Percentiles rank a stretch among this genome's conserved stretches.
Conservation (phyloP, 2,113 vertebrate genomes). For the Trochalopteron elliotii region DNA sequence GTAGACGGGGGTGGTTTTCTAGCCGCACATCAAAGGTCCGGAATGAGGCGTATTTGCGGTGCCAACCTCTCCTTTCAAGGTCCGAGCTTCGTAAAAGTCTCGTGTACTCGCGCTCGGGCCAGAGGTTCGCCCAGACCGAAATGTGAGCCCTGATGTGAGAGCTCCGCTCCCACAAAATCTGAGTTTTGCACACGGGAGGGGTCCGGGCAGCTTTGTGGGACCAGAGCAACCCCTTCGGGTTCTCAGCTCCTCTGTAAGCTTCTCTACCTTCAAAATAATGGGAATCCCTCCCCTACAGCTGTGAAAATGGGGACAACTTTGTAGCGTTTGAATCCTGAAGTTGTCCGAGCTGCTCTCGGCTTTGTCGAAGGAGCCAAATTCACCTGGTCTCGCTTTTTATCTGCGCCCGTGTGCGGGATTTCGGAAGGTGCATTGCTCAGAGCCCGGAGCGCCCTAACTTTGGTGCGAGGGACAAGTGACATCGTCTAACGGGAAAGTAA, state of each 20-base stretch:
- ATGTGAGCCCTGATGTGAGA: not conserved
- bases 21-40: not conserved
- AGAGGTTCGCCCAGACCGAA: not conserved
- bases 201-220: not conserved
- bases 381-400: not conserved
- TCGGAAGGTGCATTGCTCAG: fast-evolving
- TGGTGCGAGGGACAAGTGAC: not conserved
- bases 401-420: fast-evolving
- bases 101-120: fast-evolving
- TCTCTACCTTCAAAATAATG: fast-evolving
- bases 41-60: not conserved
- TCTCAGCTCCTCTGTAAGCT: not conserved
- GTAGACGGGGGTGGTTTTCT: not conserved
- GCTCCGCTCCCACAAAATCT: not conserved
- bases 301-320: not conserved
- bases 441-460: not conserved
- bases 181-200: fast-evolving
- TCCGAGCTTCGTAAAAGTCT: not conserved
- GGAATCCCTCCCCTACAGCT: not conserved
- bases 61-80: not conserved
- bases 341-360: fast-evolving
- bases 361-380: not conserved
- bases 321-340: not conserved
- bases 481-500: not conserved
- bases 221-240: not conserved